A percentile compares a stretch with the other conserved stretches of the same genome.
phyloP scores from a whole-genome alignment of 2,113 vertebrate species.

The Gorilla gorilla region DNA sequence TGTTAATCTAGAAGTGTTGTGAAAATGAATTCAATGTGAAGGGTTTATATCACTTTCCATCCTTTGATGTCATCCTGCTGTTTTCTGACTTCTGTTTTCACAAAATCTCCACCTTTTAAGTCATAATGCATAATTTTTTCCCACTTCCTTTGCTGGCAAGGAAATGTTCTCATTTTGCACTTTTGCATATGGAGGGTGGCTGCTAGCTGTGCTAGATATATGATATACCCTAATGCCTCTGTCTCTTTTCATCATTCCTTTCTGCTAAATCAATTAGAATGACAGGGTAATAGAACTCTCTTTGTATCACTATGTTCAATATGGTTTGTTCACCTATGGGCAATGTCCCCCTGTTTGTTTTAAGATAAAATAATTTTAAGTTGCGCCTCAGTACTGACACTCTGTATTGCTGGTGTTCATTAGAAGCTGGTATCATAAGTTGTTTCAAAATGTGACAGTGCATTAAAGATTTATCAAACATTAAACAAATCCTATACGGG shows the following conservation, averaged over 20 bases:
- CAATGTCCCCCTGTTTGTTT: background rate
- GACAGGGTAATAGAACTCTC: background rate
- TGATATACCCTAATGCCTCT: background rate
- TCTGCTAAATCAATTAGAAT: background rate
- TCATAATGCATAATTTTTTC: background rate
- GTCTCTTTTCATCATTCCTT: background rate
- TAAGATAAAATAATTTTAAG: background rate
- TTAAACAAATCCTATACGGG: background rate
- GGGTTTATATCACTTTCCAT: background rate
- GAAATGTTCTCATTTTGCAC: background rate
- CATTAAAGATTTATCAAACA: background rate
- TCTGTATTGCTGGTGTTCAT: background rate
- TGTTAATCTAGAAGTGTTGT: background rate
- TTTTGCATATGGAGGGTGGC: background rate
- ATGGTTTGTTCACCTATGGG: background rate
- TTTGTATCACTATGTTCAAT: background rate
- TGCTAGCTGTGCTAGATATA: background rate
- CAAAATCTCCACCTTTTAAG: background rate
- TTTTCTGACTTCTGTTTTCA: background rate
- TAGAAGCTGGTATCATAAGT: background rate
- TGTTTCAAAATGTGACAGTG: background rate
- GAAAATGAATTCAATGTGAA: background rate
- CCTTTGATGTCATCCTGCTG: background rate
- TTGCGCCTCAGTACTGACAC: background rate
- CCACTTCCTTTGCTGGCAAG: background rate